Conservation (phyloP, 30 jellyfish, hydroid and myxozoan genomes). For the Phacellophora camtschatica region DNA sequence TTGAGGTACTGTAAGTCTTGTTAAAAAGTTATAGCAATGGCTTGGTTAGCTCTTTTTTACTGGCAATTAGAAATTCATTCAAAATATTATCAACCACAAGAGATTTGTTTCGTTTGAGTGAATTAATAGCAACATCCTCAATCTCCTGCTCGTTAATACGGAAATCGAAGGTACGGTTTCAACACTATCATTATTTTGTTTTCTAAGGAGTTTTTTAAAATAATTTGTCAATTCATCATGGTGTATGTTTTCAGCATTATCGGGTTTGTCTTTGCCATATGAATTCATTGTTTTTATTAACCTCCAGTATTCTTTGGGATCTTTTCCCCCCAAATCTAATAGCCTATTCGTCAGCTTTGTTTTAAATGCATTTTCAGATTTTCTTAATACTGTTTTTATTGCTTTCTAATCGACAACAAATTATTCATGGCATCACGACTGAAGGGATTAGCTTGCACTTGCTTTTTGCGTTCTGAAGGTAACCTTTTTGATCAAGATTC, state of each 20-base stretch:
- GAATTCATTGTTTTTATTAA: not conserved
- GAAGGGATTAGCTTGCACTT: no score
- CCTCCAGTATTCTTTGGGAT: constrained; percentile 17
- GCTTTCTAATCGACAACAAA: not conserved
- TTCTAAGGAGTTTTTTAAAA: not conserved
- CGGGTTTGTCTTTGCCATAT: not conserved
- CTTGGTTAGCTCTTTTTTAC: not conserved
- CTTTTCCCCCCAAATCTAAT: constrained; percentile 1
- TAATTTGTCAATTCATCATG: constrained; percentile 5
- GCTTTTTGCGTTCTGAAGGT: no score
- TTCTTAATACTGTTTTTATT: not conserved
- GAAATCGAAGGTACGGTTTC: no score
- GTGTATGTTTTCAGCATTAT: not conserved
- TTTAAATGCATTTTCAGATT: not conserved
- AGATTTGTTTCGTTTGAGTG: not conserved
- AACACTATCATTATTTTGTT: no score
- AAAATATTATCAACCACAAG: constrained; percentile 5
- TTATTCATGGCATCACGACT: no score
- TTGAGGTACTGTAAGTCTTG: not conserved
- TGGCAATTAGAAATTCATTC: not conserved
- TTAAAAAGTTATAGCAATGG: constrained; percentile 2
- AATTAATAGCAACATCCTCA: not conserved
- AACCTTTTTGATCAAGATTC: no score
- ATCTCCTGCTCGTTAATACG: not conserved
- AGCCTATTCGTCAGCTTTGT: not conserved